Evolutionary conservation across 2,797 vertebrate genomes (phyloP), one percentile per base, ranked within the genome.

Genomic region (Malacoraja senta): DNA sequence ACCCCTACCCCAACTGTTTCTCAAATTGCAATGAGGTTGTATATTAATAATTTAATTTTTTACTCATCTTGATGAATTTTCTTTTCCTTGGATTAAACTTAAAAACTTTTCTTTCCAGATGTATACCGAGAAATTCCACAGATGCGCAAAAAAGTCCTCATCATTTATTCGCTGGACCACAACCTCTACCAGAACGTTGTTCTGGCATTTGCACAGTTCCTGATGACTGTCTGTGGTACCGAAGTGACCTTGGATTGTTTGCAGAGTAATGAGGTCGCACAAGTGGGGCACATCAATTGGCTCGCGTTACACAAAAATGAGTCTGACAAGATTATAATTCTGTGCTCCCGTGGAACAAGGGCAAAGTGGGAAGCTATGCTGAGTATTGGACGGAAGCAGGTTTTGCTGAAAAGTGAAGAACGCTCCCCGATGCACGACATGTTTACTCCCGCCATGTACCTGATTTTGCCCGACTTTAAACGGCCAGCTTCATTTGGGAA

Each of bases 131-230:
- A 92, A 76, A 1, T 44, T 44, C 90, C 68, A 53, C 90, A 92
- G 38, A 7, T n/a, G 68, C 44, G 53, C 53, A 96, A 95, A 38
- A 99, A 97, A 93, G 97, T 99, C 29, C 96, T 99, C 95, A 95
- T 99, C 6, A 96, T 99, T 95, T 99, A 99, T 95, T 99, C 99
- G 0, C 97, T 98, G 0, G 99, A 99, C 94, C 98, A 99, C 94
- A 95, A 94, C n/a, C 96, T 98, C 68, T 99, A 98, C 8, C 96
- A 97, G 88, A 97, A 98, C 0, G 95, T 99, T 58, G 98, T 99
- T 79, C 96, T 99, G 2, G 98, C 97, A 94, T 98, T 99, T 65
- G 97, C 98, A 0, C 97, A 98, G 94, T 99, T 99, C 94, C 96
- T 99, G 72, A 97, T 96, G 95, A 97, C 96, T 0, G 97, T 97